Percentiles rank a stretch among this genome's conserved stretches.
These are phyloP conservation scores for Apogon talboti DNA, from an alignment of 2,797 vertebrate genomes.

Conservation along the genomic window DNA sequence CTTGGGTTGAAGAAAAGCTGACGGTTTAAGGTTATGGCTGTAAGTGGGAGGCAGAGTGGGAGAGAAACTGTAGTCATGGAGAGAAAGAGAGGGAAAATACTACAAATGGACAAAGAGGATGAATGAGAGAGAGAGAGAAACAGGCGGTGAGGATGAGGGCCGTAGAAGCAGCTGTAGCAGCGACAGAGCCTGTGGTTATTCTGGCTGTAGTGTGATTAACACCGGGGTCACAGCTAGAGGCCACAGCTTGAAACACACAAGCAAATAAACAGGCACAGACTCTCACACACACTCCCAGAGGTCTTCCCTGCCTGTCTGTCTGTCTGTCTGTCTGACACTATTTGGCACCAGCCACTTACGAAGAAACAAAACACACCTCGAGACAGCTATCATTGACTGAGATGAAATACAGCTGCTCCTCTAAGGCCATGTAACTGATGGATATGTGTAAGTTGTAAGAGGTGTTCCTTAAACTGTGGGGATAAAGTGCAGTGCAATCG, in stretches of 20 bases:
- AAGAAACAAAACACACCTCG: conserved; percentile 70
- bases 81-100: conserved; percentile 1
- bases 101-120: conserved; percentile 28
- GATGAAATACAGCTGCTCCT: conserved; percentile 62
- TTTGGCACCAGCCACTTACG: conserved; percentile 69
- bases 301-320: conserved; percentile 47
- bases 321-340: conserved; percentile 53
- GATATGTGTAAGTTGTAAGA: conserved; percentile 26
- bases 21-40: conserved; percentile 51
- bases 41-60: conserved; percentile 30
- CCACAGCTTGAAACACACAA: conserved; percentile 63
- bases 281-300: conserved; percentile 43
- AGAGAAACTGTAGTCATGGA: conserved; percentile 22
- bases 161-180: conserved; percentile 35
- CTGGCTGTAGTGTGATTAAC: conserved; percentile 77
- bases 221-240: conserved; percentile 76
- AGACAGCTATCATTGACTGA: conserved; percentile 51
- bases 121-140: conserved; percentile 46
- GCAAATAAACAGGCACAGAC: conserved; percentile 34
- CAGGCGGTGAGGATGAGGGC: conserved; percentile 6
- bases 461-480: conserved; percentile 40
- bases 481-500: conserved; percentile 13
- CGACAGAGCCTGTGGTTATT: conserved; percentile 67
- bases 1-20: conserved; percentile 37
- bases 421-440: conserved; percentile 59